phyloP scores from a whole-genome alignment of 2,113 vertebrate genomes.

The Brachyistius frenatus region DNA sequence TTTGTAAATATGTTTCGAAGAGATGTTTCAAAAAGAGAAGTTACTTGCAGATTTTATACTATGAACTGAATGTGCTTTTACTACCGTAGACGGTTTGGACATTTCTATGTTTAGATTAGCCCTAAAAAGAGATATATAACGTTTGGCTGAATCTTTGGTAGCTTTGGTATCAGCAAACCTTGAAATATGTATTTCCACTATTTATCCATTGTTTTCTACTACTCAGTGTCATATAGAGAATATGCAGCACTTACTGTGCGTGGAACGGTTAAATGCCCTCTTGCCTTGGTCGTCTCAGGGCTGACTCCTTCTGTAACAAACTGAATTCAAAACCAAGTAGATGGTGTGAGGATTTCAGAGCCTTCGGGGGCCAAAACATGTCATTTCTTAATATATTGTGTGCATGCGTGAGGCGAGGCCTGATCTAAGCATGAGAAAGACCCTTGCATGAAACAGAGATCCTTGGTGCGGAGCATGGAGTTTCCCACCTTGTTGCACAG shows the following conservation, averaged over 20 bases:
- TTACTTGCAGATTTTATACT: slow-evolving; percentile 83
- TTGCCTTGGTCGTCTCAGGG: slow-evolving; percentile 72
- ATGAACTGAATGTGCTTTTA: slow-evolving; percentile 86
- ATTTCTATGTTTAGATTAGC: slow-evolving; percentile 79
- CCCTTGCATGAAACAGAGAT: slow-evolving; percentile 76
- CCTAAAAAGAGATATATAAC: slow-evolving; percentile 56
- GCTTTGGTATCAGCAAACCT: slow-evolving; percentile 79
- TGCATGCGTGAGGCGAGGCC: slow-evolving; percentile 77
- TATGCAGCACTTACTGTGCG: slow-evolving; percentile 74
- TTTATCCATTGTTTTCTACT: slow-evolving; percentile 73
- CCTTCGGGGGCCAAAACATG: slow-evolving; percentile 23
- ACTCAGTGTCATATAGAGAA: slow-evolving; percentile 67
- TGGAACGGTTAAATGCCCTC: slow-evolving; percentile 60
- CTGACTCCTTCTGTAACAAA: slow-evolving; percentile 55
- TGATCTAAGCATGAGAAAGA: slow-evolving; percentile 79
- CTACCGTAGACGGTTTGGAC: slow-evolving; percentile 76
- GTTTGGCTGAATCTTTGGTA: slow-evolving; percentile 81
- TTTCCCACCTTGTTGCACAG: slow-evolving; percentile 32
- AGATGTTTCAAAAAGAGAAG: slow-evolving; percentile 69
- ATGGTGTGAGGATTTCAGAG: slow-evolving; percentile 42
- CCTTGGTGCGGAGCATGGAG: slow-evolving; percentile 66
- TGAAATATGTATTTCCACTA: slow-evolving; percentile 76
- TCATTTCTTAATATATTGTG: slow-evolving; percentile 68
- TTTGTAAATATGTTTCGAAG: slow-evolving; percentile 78
- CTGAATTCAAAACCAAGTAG: slow-evolving; percentile 18